These are phyloP conservation scores for Atta colombica DNA, from an alignment of 1,140 invertebrate genomes.

Conservation along the genomic window DNA sequence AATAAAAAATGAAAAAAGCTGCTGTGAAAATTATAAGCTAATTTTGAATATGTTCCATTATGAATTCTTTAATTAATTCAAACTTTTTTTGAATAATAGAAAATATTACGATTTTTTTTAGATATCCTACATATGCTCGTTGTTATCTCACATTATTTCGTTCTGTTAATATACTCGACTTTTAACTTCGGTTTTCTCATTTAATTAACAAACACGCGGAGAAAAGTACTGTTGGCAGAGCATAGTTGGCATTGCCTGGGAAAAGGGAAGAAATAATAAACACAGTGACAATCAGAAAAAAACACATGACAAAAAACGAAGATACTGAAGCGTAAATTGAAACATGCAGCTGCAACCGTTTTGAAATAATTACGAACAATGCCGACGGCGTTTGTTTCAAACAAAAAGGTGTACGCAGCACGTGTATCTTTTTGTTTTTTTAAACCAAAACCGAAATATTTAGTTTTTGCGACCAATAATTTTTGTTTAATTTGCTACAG, in stretches of 20 bases:
- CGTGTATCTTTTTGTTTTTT: conserved; percentile 1
- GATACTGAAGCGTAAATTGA: conserved; percentile 36
- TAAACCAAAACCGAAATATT: conserved; percentile 13
- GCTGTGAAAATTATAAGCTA: background rate
- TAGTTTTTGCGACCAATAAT: conserved; percentile 27
- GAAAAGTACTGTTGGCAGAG: background rate
- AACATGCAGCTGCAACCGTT: conserved; percentile 18
- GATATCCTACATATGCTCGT: too few relatives aligned
- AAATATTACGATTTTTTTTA: background rate
- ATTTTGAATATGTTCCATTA: background rate
- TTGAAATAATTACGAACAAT: conserved; percentile 51
- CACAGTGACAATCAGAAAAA: conserved; percentile 31
- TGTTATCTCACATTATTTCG: background rate
- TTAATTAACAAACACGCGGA: conserved; percentile 3
- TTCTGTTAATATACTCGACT: background rate
- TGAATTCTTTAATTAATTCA: background rate
- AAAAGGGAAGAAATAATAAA: conserved; percentile 31
- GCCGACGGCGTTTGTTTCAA: conserved; percentile 24
- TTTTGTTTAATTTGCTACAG: conserved; percentile 18
- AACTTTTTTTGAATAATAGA: background rate
- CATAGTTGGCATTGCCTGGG: background rate
- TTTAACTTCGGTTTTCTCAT: background rate
- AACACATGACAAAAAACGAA: conserved; percentile 20
- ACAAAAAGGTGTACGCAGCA: background rate
- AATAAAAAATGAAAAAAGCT: background rate